Conservation (phyloP, 1,140 invertebrate species). For the Habropoda laboriosa region DNA sequence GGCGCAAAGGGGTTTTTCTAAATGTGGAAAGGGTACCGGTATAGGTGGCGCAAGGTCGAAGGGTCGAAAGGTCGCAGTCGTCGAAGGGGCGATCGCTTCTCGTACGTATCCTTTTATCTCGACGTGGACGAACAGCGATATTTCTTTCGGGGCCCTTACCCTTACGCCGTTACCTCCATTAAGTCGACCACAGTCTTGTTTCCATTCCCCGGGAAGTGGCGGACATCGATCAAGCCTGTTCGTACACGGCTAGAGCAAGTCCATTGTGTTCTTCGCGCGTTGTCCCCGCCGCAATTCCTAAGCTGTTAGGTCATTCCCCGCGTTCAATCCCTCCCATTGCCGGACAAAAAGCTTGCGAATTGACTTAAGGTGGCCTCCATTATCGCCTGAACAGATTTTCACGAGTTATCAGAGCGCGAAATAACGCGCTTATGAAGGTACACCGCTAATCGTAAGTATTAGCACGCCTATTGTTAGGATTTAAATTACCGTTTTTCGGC, state of each 20-base stretch:
- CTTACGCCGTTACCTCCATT: conserved; percentile 29
- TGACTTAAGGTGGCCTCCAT: background rate
- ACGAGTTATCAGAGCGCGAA: no score
- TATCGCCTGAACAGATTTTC: no score
- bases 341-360: background rate
- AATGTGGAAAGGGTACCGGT: background rate
- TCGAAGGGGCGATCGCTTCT: background rate
- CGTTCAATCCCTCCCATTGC: background rate
- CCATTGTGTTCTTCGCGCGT: background rate
- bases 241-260: background rate
- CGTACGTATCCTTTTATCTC: conserved; percentile 25
- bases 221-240: conserved; percentile 25
- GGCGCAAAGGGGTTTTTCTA: background rate
- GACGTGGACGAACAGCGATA: background rate
- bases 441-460: no score
- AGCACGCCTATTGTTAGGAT: no score
- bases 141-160: conserved; percentile 24
- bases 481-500: no score
- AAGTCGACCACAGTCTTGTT: conserved; percentile 22
- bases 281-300: background rate
- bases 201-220: conserved; percentile 9
- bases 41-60: background rate
- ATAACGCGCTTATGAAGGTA: no score
- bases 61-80: conserved; percentile 11
- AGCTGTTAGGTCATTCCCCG: background rate